Base-by-base conservation (phyloP, 2,113 vertebrate genomes). In the Rhipidura dahli region DNA sequence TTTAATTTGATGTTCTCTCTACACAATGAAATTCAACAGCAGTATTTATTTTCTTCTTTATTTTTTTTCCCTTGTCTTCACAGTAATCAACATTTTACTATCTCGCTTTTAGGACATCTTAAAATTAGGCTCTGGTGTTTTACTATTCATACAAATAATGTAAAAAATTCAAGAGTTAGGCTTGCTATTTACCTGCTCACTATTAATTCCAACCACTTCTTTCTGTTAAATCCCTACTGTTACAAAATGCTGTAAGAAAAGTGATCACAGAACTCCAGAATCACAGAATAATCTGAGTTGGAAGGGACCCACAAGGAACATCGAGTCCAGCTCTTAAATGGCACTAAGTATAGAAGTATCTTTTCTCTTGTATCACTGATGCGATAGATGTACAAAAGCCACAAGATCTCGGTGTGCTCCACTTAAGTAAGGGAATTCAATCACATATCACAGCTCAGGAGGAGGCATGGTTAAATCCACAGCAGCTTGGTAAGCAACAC, bases 341-440 rank as follows among this genome's bases (percentile, higher is more conserved):
- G n/a, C 35, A 54, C 47, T 22, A 57, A 72, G 65, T 53, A 20
- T 17, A 81, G 47, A 24, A 73, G 10, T 53, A 69, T 79, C 65
- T 93, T 80, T 61, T 42, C 50, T 87, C 45, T 42, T 40, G 42
- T 45, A 60, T 21, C 54, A 81, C 53, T 69, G 69, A 84, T 23
- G 26, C 22, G 14, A 72, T 22, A 40, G 18, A 88, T 88, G 35
- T 15, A 89, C 31, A 68, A 30, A 59, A 93, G 42, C 65, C 8
- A 7, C 51, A 69, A 33, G 35, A 64, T 12, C 37, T n/a, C 57
- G 2, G 20, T 28, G 59, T 57, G 44, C 39, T 94, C 86, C 63
- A 60, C 37, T 92, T 92, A 84, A 89, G 80, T 65, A 83, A 93
- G 42, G 30, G 89, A 91, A 92, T 96, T 95, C 92, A 85, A 7